These are phyloP conservation scores for Brenthis hecate DNA, from an alignment of 2,888 invertebrate species.

Conservation along the genomic window DNA sequence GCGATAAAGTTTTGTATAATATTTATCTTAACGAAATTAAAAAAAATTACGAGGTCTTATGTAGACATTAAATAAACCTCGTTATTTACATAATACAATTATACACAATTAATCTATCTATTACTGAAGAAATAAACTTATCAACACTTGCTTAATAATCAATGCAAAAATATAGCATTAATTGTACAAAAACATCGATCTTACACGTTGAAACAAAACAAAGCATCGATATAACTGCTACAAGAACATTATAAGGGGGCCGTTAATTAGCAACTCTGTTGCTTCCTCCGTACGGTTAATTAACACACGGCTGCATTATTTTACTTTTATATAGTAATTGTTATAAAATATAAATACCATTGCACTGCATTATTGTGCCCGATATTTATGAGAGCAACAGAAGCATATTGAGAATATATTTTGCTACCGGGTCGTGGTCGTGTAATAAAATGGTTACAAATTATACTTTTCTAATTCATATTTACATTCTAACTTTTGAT, in stretches of 20 bases:
- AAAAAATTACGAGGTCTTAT: too few species aligned
- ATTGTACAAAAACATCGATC: conserved; percentile 15
- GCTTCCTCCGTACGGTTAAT: conserved; percentile 15
- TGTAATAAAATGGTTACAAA: neutral
- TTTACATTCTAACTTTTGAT: too few species aligned
- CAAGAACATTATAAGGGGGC: conserved; percentile 7
- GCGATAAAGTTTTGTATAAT: too few species aligned
- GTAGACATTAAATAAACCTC: too few species aligned
- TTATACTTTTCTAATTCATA: neutral
- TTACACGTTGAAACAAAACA: conserved; percentile 24
- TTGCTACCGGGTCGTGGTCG: neutral
- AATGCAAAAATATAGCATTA: conserved; percentile 11
- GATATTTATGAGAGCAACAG: neutral
- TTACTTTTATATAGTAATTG: conserved; percentile 17
- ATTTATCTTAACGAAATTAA: too few species aligned
- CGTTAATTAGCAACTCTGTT: conserved; percentile 26
- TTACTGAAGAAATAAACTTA: neutral
- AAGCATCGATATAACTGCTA: conserved; percentile 17
- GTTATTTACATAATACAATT: too few species aligned
- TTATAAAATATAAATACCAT: conserved; percentile 12
- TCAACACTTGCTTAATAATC: too few species aligned
- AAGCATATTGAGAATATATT: neutral
- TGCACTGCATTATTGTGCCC: neutral
- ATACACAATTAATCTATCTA: too few species aligned
- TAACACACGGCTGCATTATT: conserved; percentile 10